These are phyloP conservation scores for Nymphicus hollandicus DNA, from an alignment of 2,113 vertebrate genomes.

Conservation along the genomic window DNA sequence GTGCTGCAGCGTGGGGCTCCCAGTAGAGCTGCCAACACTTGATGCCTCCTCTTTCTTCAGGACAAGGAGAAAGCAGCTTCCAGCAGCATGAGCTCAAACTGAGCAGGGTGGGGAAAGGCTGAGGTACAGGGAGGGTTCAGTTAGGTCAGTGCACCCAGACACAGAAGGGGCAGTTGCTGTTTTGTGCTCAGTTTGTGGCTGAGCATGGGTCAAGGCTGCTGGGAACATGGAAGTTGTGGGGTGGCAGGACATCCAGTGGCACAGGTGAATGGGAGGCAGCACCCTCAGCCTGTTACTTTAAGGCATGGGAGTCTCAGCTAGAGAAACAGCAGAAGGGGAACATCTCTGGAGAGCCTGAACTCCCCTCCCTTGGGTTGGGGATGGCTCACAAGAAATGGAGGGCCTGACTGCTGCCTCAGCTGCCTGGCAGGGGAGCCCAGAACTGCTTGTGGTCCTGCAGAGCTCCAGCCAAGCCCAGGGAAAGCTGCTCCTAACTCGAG, in stretches of 20 bases:
- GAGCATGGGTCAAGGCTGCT: not conserved
- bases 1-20: not conserved
- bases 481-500: not conserved
- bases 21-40: rapidly evolving
- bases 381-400: not conserved
- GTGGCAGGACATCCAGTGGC: not conserved
- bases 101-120: not conserved
- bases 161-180: not conserved
- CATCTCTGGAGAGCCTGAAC: not conserved
- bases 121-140: not conserved
- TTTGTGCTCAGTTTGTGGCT: not conserved
- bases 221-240: not conserved
- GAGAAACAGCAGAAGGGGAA: not conserved
- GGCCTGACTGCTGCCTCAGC: not conserved
- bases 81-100: not conserved
- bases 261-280: not conserved
- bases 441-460: not conserved
- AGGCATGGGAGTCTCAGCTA: not conserved
- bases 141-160: not conserved
- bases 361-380: not conserved
- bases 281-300: not conserved
- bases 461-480: not conserved
- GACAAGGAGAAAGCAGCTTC: not conserved
- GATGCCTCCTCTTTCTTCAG: not conserved
- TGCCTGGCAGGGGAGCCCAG: not conserved